Evolutionary conservation across 2,113 vertebrate species (phyloP).

Genomic region (Mus pahari): DNA sequence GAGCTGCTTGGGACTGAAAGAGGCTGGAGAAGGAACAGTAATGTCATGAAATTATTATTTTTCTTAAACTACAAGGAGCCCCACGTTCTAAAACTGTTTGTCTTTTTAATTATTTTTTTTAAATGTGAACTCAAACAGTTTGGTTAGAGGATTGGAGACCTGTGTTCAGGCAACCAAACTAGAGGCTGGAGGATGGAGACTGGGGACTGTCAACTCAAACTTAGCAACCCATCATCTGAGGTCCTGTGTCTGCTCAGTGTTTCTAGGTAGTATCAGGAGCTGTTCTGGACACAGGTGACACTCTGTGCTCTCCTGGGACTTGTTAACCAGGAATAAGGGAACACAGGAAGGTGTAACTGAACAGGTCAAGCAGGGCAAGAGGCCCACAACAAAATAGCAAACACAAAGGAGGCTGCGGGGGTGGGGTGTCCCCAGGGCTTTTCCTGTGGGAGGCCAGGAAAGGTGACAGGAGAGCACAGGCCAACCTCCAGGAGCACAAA

Average conservation of each 20-base stretch:
- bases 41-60: constrained; percentile 23
- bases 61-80: constrained; percentile 23
- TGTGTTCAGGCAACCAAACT: not conserved
- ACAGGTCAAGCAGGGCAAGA: not conserved
- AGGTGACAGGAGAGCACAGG: not conserved
- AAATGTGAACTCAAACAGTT: constrained; percentile 19
- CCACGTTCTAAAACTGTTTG: not conserved
- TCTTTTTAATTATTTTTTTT: not conserved
- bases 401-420: not conserved
- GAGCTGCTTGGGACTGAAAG: constrained; percentile 1
- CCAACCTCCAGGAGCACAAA: not conserved
- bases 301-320: not conserved
- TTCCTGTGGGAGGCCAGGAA: not conserved
- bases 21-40: constrained; percentile 41
- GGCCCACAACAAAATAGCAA: not conserved
- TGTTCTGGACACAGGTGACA: not conserved
- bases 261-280: not conserved
- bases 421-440: not conserved
- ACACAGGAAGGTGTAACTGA: not conserved
- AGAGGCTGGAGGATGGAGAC: not conserved
- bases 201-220: not conserved
- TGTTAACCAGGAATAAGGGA: not conserved
- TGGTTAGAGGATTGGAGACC: not conserved
- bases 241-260: not conserved
- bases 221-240: not conserved